These are phyloP conservation scores for Orgyia antiqua DNA, from an alignment of 2,888 invertebrate species.

Conservation along the genomic window DNA sequence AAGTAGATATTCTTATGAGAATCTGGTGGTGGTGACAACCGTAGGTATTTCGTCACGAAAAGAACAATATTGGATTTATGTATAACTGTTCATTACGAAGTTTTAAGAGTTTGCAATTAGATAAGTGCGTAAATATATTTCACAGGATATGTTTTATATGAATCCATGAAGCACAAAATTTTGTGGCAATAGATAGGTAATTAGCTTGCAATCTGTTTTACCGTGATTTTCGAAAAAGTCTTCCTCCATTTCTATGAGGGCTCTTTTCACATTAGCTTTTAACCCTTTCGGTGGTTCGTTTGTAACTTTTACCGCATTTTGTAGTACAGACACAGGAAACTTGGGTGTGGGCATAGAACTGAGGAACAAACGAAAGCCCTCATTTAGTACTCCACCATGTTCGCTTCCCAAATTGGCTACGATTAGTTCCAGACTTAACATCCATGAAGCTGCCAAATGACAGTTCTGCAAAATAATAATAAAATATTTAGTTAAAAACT, in stretches of 20 bases:
- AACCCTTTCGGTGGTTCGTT: slow-evolving; percentile 96
- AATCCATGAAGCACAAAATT: too few relatives aligned
- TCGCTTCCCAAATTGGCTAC: slow-evolving; percentile 85
- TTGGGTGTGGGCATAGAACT: slow-evolving; percentile 92
- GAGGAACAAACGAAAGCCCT: slow-evolving; percentile 88
- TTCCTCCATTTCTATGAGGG: slow-evolving; percentile 86
- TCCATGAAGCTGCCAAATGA: slow-evolving; percentile 96
- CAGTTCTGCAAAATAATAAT: slow-evolving; percentile 84
- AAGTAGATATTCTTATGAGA: too few relatives aligned
- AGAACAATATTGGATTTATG: too few relatives aligned
- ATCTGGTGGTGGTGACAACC: too few relatives aligned
- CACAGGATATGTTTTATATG: too few relatives aligned
- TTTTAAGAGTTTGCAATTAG: too few relatives aligned
- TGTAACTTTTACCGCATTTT: slow-evolving; percentile 95
- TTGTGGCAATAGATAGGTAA: too few relatives aligned
- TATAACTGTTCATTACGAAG: too few relatives aligned
- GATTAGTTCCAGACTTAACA: slow-evolving; percentile 88
- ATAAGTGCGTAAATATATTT: too few relatives aligned
- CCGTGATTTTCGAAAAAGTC: slow-evolving; percentile 90
- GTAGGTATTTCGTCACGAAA: too few relatives aligned
- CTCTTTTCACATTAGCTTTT: slow-evolving; percentile 91
- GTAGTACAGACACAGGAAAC: slow-evolving; percentile 94
- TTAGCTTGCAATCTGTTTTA: too few relatives aligned
- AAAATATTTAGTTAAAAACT: too few relatives aligned
- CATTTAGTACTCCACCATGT: slow-evolving; percentile 79